Percentiles rank a stretch among this genome's conserved stretches.
Evolutionary conservation across 1,140 invertebrate species (phyloP).

Genomic region (Hesperophylax magnus): DNA sequence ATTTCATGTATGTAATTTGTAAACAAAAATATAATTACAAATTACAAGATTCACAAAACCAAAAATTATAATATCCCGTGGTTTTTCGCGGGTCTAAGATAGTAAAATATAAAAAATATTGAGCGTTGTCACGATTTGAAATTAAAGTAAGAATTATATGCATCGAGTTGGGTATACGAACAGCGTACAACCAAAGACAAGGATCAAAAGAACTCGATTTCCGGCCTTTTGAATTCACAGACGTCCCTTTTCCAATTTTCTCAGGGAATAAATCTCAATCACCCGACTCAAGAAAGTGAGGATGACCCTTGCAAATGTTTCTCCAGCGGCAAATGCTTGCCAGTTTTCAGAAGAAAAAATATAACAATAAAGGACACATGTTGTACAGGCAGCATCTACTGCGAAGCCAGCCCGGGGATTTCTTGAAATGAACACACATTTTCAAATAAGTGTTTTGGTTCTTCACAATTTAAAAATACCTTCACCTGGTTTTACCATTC

Average conservation of each 20-base stretch:
- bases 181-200: background rate
- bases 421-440: too few species aligned
- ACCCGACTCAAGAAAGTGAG: background rate
- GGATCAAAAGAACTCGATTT: background rate
- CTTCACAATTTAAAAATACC: too few species aligned
- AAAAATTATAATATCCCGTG: too few species aligned
- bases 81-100: too few species aligned
- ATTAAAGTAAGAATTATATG: too few species aligned
- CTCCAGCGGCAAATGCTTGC: background rate
- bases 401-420: background rate
- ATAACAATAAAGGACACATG: constrained; percentile 2
- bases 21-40: too few species aligned
- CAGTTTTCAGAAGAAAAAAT: background rate
- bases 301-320: constrained; percentile 3
- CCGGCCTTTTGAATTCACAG: background rate
- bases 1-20: too few species aligned
- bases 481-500: too few species aligned
- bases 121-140: too few species aligned
- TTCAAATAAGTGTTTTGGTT: too few species aligned
- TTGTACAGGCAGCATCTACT: background rate
- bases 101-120: too few species aligned
- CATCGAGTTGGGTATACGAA: background rate
- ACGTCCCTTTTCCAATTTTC: constrained; percentile 15
- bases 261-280: constrained; percentile 2
- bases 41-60: too few species aligned